These are phyloP conservation scores for Trichomycterus rosablanca DNA, from an alignment of 2,113 vertebrate species.

Conservation along the genomic window DNA sequence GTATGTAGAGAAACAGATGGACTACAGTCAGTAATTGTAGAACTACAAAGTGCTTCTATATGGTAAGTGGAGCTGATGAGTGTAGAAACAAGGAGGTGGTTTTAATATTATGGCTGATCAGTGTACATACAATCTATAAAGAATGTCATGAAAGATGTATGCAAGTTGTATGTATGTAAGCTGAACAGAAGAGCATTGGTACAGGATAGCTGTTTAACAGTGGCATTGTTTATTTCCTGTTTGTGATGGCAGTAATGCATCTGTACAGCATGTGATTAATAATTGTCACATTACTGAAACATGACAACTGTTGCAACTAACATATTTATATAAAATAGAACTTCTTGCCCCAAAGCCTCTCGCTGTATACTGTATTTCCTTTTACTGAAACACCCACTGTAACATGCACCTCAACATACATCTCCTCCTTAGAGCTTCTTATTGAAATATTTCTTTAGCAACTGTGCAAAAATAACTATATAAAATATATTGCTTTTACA, in stretches of 20 bases:
- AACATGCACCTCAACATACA: constrained; percentile 63
- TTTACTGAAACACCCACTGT: constrained; percentile 66
- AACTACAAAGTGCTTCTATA: too few relatives aligned
- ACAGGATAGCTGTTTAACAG: too few relatives aligned
- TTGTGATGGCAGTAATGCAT: constrained; percentile 64
- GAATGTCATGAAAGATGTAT: too few relatives aligned
- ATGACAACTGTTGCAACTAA: constrained; percentile 67
- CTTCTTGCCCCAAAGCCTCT: constrained; percentile 50
- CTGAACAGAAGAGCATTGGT: not conserved
- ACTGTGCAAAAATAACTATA: constrained; percentile 97
- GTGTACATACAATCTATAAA: too few relatives aligned
- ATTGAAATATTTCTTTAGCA: constrained; percentile 60
- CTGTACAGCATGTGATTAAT: constrained; percentile 67
- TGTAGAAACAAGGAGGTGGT: too few relatives aligned
- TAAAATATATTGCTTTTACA: constrained; percentile 87
- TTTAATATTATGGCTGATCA: too few relatives aligned
- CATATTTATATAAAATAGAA: constrained; percentile 68
- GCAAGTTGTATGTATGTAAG: too few relatives aligned
- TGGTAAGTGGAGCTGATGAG: too few relatives aligned
- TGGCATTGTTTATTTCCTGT: constrained; percentile 55
- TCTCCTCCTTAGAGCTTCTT: constrained; percentile 48
- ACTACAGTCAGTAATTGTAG: too few relatives aligned
- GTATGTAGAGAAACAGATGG: too few relatives aligned
- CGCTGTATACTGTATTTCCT: constrained; percentile 52
- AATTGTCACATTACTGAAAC: constrained; percentile 72